Base-by-base conservation (phyloP, 2,888 invertebrate genomes). In the Drosophila dives region DNA sequence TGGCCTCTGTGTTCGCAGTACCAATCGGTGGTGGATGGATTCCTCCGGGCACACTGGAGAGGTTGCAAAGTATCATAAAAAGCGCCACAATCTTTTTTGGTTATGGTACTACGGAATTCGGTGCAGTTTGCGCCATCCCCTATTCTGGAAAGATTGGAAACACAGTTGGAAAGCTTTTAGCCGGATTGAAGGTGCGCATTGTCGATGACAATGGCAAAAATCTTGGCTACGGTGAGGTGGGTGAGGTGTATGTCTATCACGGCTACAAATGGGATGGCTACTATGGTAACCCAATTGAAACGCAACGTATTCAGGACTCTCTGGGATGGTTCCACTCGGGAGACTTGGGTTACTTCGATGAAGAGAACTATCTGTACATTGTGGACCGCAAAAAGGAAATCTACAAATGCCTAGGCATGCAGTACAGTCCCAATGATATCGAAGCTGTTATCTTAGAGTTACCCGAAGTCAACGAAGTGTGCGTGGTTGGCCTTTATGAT, bases 271-370 rank as follows among this genome's bases (percentile, higher is more conserved):
- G 91, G 88, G 54, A 50, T n/a, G 92, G 92, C 10, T 92, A 92
- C 36, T 90, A 86, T 61, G 75, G 80, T 7, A 89, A 91, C 61
- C 66, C 76, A 0, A 54, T 59, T 17, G 90, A 80, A 20, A 88
- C 90, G 2, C 62, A 75, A 42, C 53, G 59, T 23, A 64, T 77
- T 10, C 69, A 80, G 6, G 90, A 91, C 45, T 53, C 56, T 0
- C 65, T 88, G 4, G 86, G 89, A 17, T 92, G 90, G 91, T 76
- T 90, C 20, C 86, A 84, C 23, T 76, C 89, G 0, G 92, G 92
- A 5, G 92, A 92, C 62, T 33, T 91, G 60, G 92, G 92, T 2
- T 87, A 88, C 60, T 85, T 92, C 56, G 91, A 92, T 64, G 76
- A 86, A 2, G 72, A 89, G 1, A 74, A 88, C 5, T 75, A 66